phyloP scores from a whole-genome alignment of 2,113 vertebrate species.

The Daphoenositta chrysoptera region DNA sequence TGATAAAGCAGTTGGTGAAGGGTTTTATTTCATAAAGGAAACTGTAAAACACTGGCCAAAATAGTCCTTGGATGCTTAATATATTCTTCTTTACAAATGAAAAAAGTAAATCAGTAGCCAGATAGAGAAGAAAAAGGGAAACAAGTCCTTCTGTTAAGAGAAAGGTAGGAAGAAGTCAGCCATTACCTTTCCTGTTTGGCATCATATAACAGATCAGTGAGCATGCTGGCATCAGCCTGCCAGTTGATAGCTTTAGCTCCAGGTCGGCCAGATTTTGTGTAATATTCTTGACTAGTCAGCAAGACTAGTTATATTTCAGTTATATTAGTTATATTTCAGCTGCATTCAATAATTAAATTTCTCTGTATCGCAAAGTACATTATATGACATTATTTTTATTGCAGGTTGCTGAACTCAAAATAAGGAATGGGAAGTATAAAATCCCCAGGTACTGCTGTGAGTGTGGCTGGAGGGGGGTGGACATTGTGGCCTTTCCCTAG shows the following conservation, averaged over 20 bases:
- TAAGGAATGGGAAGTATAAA: not conserved
- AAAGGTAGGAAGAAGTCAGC: not conserved
- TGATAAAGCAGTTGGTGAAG: not conserved
- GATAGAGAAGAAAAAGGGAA: not conserved
- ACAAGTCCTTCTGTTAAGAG: not conserved
- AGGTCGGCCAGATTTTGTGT: not conserved
- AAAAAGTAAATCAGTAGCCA: not conserved
- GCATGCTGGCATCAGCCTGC: not conserved
- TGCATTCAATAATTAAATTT: not conserved
- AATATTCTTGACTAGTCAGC: not conserved
- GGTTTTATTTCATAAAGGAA: not conserved
- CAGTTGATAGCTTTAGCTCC: not conserved
- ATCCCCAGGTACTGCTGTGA: not conserved
- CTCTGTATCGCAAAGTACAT: not conserved
- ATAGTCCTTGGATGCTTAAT: not conserved
- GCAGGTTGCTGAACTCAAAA: not conserved
- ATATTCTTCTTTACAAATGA: not conserved
- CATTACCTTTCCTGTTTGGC: not conserved
- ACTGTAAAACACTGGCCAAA: not conserved
- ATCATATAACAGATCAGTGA: not conserved
- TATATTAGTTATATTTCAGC: not conserved
- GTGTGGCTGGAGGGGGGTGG: not conserved
- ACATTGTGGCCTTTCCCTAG: accelerated
- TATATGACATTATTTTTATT: not conserved
- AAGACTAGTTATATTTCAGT: not conserved